A percentile compares a stretch with the other conserved stretches of the same genome.
These are phyloP conservation scores for Gymnopithys bicolor DNA, from an alignment of 2,797 vertebrate species.

Conservation along the genomic window DNA sequence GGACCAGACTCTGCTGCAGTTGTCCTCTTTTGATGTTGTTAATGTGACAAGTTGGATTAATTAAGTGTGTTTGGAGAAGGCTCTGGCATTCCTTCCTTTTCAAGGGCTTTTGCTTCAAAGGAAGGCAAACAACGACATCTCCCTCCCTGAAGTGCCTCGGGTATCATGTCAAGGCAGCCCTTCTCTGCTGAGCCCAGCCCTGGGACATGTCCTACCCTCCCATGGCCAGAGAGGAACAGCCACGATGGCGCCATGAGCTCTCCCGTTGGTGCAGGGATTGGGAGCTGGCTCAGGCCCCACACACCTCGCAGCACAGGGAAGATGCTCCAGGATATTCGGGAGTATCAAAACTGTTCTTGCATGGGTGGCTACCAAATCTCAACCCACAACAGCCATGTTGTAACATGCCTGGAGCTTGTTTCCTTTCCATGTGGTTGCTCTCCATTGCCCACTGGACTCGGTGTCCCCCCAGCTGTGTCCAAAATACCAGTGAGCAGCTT, in stretches of 20 bases:
- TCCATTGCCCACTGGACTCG: not conserved
- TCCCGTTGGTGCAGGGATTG: accelerated
- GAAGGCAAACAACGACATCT: not conserved
- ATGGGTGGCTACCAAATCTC: not conserved
- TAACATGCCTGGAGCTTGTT: not conserved
- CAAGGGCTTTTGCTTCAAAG: conserved; percentile 20
- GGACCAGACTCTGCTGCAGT: not conserved
- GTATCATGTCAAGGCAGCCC: not conserved
- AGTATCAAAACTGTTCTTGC: not conserved
- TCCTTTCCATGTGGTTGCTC: not conserved
- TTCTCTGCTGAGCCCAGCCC: not conserved
- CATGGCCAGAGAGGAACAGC: not conserved
- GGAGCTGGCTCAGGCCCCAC: accelerated
- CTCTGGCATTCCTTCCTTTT: not conserved
- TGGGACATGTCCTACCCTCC: not conserved
- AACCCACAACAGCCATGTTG: not conserved
- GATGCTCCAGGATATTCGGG: not conserved
- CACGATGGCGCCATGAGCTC: accelerated
- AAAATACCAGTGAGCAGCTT: not conserved
- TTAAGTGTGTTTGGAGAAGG: not conserved
- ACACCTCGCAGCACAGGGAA: not conserved
- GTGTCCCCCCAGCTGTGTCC: not conserved
- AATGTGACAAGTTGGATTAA: conserved; percentile 32
- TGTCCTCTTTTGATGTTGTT: not conserved
- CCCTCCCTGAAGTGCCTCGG: not conserved